phyloP scores from a whole-genome alignment of 2,797 vertebrate genomes.

The Galagoides demidoff region DNA sequence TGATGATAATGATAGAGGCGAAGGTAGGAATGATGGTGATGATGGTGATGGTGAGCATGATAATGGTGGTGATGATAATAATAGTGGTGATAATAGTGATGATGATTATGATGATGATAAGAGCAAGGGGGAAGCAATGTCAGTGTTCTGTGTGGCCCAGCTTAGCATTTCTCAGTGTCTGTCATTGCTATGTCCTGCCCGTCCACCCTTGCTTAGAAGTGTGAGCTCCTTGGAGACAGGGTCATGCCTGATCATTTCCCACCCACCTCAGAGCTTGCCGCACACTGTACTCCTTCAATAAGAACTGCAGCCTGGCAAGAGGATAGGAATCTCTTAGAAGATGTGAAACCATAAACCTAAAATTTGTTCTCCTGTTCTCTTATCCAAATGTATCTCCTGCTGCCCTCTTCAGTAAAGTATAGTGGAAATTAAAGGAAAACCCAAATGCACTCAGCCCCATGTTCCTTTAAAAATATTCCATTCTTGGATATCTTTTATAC shows the following conservation, averaged over 20 bases:
- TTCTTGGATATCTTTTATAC: not conserved
- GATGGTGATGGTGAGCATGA: too few relatives aligned
- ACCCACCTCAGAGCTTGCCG: not conserved
- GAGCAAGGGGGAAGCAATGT: not conserved
- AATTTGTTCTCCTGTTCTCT: not conserved
- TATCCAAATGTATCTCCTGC: too few relatives aligned
- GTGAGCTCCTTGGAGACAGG: not conserved
- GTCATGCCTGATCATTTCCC: not conserved
- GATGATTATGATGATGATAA: not conserved
- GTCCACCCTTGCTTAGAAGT: not conserved
- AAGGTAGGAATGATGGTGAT: too few relatives aligned
- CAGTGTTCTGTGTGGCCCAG: not conserved
- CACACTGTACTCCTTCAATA: not conserved
- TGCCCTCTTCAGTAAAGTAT: not conserved
- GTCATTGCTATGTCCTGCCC: not conserved
- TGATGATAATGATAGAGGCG: not conserved
- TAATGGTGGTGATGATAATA: not conserved
- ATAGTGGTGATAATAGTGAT: fast-evolving
- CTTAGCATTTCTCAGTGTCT: not conserved
- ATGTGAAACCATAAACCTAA: not conserved
- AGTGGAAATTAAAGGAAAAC: not conserved
- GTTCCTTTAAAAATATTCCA: not conserved
- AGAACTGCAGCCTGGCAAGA: not conserved
- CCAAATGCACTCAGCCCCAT: not conserved
- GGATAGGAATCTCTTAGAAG: not conserved